Conservation (phyloP, 2,113 vertebrate genomes). For the Chloropsis hardwickii region DNA sequence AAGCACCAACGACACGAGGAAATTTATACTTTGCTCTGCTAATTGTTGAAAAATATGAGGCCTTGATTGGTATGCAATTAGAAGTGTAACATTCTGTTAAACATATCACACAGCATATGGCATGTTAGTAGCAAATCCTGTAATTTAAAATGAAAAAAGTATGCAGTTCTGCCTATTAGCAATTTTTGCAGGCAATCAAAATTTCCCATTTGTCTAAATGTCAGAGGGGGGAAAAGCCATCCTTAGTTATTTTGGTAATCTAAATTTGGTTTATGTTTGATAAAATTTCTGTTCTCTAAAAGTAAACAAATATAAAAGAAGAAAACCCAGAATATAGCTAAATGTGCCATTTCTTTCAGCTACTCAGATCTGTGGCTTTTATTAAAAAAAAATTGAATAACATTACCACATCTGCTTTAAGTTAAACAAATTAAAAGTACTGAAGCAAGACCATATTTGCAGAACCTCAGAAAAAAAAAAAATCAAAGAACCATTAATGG, state of each 20-base stretch:
- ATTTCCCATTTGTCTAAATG: slow-evolving; percentile 36
- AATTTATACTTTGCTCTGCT: slow-evolving; percentile 52
- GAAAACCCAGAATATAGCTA: background rate
- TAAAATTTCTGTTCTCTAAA: background rate
- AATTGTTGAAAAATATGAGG: slow-evolving; percentile 65
- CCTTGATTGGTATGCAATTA: slow-evolving; percentile 66
- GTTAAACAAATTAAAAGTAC: background rate
- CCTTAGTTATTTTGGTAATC: background rate
- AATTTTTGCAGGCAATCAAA: slow-evolving; percentile 1
- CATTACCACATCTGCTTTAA: background rate
- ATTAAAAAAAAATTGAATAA: background rate
- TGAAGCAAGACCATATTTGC: background rate
- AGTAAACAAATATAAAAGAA: slow-evolving; percentile 7
- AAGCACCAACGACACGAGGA: background rate
- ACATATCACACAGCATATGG: slow-evolving; percentile 65
- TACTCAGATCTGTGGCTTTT: background rate
- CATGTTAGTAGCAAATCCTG: slow-evolving; percentile 52
- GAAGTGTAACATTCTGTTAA: slow-evolving; percentile 66
- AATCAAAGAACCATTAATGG: background rate
- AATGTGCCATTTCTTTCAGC: background rate
- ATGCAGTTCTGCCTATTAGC: slow-evolving; percentile 9
- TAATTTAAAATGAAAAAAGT: slow-evolving; percentile 43
- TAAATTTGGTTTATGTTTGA: background rate
- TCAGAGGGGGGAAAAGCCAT: background rate
- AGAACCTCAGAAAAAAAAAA: background rate